Evolutionary conservation across 2,888 invertebrate genomes (phyloP), one percentile per base, ranked within the genome.

Genomic region (Cataglyphis rosenhaueri): DNA sequence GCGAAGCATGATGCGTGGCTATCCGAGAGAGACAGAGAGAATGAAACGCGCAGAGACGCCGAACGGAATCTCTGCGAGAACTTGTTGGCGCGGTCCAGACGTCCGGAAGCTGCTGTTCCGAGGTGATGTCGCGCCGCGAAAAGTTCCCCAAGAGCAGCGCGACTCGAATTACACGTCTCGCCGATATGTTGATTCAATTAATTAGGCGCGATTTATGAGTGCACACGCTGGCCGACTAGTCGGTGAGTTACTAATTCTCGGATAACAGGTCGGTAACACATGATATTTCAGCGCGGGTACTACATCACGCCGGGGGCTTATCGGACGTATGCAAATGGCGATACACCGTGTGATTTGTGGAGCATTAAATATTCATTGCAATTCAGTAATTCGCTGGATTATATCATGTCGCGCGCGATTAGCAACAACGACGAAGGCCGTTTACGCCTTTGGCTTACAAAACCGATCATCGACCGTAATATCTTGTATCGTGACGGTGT

Each of bases 121-220:
- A 25, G n/a, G 38, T 2, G n/a, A 12, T 15, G 6, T 38, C 41
- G 65, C 21, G 48, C 21, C 64, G 64, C 29, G 74, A 65, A 68
- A 76, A 76, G 52, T 18, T 66, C 8, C 18, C 18, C 21, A 52
- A 62, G 44, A 62, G 44, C 48, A 21, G 64, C 78, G 65, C 21
- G 52, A 48, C 32, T 64, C 55, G 38, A 76, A 32, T 66, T 55
- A 75, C 79, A 21, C 18, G 57, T 66, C 76, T 38, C 32, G 83
- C 76, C 84, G 82, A 84, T 88, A 79, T 79, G 82, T 85, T 82
- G 73, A 71, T 71, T 85, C 84, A 89, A 89, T 89, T 89, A 88
- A 89, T 88, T 88, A 83, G 62, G 29, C 32, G 74, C 75, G 83
- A 88, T 88, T 88, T 88, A 89, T 84, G 89, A 89, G 85, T 83